Evolutionary conservation across 1,140 invertebrate genomes (phyloP).

Genomic region (Archegozetes longisetosus): DNA sequence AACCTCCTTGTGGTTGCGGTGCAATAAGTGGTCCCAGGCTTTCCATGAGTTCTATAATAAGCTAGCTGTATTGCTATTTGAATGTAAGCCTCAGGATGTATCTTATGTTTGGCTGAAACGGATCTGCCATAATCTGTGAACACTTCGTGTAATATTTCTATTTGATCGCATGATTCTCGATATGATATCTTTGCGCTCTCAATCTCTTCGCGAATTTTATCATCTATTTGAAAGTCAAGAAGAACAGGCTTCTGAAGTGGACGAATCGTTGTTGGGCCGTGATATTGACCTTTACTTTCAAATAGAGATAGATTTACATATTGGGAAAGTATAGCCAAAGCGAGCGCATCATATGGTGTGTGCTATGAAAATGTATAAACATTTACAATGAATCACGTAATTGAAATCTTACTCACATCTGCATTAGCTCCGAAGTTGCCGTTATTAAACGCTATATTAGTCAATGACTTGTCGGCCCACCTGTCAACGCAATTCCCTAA

Average conservation of each 20-base stretch:
- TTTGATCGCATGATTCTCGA: conserved; percentile 5
- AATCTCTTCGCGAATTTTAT: conserved; percentile 15
- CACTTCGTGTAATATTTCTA: conserved; percentile 19
- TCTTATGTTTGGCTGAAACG: conserved; percentile 31
- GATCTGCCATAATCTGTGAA: conserved; percentile 39
- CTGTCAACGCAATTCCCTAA: conserved; percentile 34
- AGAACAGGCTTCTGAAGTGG: conserved; percentile 24
- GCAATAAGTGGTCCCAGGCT: conserved; percentile 35
- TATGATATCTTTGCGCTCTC: conserved; percentile 21
- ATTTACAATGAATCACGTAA: conserved; percentile 7
- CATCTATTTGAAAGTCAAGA: conserved; percentile 26
- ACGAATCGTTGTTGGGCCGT: conserved; percentile 22
- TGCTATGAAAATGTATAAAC: conserved; percentile 26
- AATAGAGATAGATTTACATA: conserved; percentile 25
- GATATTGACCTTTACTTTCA: conserved; percentile 28
- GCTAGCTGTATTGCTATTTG: conserved; percentile 46
- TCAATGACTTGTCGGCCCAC: conserved; percentile 39
- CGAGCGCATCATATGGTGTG: conserved; percentile 39
- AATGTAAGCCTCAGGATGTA: conserved; percentile 45
- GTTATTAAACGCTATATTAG: conserved; percentile 34
- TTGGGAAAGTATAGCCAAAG: conserved; percentile 30
- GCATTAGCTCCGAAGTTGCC: conserved; percentile 29
- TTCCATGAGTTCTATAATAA: conserved; percentile 37
- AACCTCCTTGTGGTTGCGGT: conserved; percentile 36
- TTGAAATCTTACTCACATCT: conserved; percentile 30